Evolutionary conservation across 2,797 vertebrate species (phyloP).

Genomic region (Myripristis murdjan): DNA sequence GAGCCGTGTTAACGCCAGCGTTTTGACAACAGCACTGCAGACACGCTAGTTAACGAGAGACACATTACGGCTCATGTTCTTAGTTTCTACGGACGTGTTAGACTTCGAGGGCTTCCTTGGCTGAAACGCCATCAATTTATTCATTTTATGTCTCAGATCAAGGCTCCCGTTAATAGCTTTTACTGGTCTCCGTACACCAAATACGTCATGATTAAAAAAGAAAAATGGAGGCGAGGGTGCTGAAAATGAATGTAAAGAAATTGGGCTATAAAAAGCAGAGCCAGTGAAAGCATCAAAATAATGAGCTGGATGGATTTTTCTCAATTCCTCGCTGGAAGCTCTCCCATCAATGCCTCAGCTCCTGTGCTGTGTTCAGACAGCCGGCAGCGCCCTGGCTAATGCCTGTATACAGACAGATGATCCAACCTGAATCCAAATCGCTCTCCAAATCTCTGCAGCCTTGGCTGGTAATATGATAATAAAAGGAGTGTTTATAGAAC

Average conservation of each 20-base stretch:
- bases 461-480: slow-evolving; percentile 56
- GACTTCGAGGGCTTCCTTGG: slow-evolving; percentile 30
- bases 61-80: neutral
- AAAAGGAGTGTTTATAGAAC: slow-evolving; percentile 59
- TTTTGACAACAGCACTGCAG: slow-evolving; percentile 13
- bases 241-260: slow-evolving; percentile 42
- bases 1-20: neutral
- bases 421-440: slow-evolving; percentile 65
- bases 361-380: slow-evolving; percentile 32
- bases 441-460: slow-evolving; percentile 62
- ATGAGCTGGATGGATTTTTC: slow-evolving; percentile 49
- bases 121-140: slow-evolving; percentile 22
- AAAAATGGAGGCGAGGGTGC: slow-evolving; percentile 11
- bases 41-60: slow-evolving; percentile 33
- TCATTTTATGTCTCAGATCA: slow-evolving; percentile 12
- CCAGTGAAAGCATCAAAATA: slow-evolving; percentile 57
- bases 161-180: slow-evolving; percentile 24
- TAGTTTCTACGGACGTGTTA: slow-evolving; percentile 26
- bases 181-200: slow-evolving; percentile 20
- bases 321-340: slow-evolving; percentile 38
- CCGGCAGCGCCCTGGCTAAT: slow-evolving; percentile 51
- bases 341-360: slow-evolving; percentile 47
- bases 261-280: slow-evolving; percentile 39
- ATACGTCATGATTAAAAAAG: slow-evolving; percentile 31
- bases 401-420: slow-evolving; percentile 63